Evolutionary conservation across 1,140 invertebrate genomes (phyloP).

Genomic region (Trachymyrmex septentrionalis): DNA sequence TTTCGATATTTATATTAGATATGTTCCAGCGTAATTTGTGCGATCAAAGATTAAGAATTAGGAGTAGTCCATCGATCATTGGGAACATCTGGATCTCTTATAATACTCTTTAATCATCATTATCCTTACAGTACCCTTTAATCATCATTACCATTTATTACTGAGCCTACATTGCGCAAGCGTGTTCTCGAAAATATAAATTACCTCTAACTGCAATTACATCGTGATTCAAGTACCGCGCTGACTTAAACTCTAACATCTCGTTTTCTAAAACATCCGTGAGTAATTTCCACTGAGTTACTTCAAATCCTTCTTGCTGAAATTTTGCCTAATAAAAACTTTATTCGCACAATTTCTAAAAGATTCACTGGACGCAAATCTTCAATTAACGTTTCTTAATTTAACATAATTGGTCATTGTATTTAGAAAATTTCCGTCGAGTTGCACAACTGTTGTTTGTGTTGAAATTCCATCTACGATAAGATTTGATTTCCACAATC

Average conservation of each 20-base stretch:
- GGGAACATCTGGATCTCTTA: constrained; percentile 14
- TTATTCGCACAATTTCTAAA: not conserved
- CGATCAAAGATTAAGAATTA: constrained; percentile 35
- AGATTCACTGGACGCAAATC: not conserved
- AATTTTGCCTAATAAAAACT: not conserved
- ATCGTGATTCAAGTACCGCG: not conserved
- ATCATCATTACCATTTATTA: constrained; percentile 58
- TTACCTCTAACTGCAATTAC: constrained; percentile 31
- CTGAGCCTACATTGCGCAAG: constrained; percentile 1
- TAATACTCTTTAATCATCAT: constrained; percentile 56
- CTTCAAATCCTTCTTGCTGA: not conserved
- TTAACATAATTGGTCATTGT: not conserved
- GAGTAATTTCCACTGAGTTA: not conserved
- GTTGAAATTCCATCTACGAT: too few relatives aligned
- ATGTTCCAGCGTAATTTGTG: constrained; percentile 4
- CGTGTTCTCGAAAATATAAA: constrained; percentile 52
- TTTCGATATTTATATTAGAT: constrained; percentile 31
- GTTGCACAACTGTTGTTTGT: too few relatives aligned
- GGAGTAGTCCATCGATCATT: constrained; percentile 40
- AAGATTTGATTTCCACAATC: too few relatives aligned
- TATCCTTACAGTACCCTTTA: constrained; percentile 29
- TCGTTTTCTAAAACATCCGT: not conserved
- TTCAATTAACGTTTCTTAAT: not conserved
- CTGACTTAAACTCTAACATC: not conserved
- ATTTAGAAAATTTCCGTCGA: too few relatives aligned